Evolutionary conservation across 2,113 vertebrate species (phyloP).

Genomic region (Thinocorus orbignyianus): DNA sequence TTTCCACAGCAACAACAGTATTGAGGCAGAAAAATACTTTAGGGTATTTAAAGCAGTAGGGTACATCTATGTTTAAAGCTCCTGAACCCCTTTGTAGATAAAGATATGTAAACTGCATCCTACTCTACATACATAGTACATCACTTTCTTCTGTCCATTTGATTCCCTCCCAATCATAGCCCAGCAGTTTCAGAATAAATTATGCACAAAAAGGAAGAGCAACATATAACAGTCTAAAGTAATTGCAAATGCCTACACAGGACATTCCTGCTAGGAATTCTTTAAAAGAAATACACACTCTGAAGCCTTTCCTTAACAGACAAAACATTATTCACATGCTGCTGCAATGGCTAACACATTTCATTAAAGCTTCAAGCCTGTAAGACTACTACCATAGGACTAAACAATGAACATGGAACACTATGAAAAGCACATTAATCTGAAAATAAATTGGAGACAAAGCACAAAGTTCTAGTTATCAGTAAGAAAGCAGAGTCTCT

Average conservation of each 20-base stretch:
- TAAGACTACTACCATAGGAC: neutral
- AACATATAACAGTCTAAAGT: neutral
- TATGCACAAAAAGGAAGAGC: neutral
- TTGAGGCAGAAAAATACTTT: neutral
- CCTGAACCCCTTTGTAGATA: neutral
- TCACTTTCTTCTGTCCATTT: neutral
- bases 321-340: neutral
- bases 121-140: neutral
- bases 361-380: neutral
- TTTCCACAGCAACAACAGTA: neutral
- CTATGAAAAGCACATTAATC: neutral
- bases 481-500: neutral
- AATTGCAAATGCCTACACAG: neutral
- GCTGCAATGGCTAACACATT: neutral
- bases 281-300: neutral
- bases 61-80: neutral
- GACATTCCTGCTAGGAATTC: neutral
- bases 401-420: neutral
- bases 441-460: neutral
- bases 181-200: neutral
- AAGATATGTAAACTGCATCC: neutral
- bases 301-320: neutral
- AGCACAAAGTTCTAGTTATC: neutral
- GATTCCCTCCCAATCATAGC: neutral
- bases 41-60: neutral